phyloP scores from a whole-genome alignment of 2,888 invertebrate species.

The Therioaphis trifolii region DNA sequence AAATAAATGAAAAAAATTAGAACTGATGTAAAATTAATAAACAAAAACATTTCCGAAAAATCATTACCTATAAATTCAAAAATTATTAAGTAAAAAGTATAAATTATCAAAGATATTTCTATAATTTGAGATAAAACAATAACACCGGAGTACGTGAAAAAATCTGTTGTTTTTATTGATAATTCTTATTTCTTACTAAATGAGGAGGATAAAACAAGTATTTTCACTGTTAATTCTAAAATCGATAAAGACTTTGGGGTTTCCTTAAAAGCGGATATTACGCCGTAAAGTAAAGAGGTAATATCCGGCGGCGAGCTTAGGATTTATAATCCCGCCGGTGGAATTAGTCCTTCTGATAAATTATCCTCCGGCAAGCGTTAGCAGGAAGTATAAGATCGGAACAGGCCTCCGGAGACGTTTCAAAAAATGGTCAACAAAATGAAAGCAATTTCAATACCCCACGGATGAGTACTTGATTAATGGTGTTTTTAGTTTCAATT shows the following conservation, averaged over 20 bases:
- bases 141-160: not conserved
- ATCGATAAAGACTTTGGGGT: constrained; percentile 54
- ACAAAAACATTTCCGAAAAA: no score
- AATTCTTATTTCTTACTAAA: constrained; percentile 44
- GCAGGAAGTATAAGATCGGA: constrained; percentile 60
- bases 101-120: no score
- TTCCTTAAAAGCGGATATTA: constrained; percentile 60
- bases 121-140: no score
- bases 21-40: no score
- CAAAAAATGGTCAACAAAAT: constrained; percentile 61
- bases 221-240: constrained; percentile 55
- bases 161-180: not conserved
- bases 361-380: constrained; percentile 43
- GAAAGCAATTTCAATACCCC: constrained; percentile 53
- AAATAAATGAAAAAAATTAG: no score
- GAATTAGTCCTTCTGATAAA: constrained; percentile 62
- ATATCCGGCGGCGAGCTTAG: constrained; percentile 62
- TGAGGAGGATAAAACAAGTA: constrained; percentile 37
- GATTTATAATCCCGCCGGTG: constrained; percentile 61
- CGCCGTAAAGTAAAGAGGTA: constrained; percentile 62
- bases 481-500: constrained; percentile 44
- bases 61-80: no score
- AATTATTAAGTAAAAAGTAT: no score
- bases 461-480: constrained; percentile 45
- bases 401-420: constrained; percentile 52